Evolutionary conservation across 2,888 invertebrate species (phyloP).

Genomic region (Pollenia angustigena): DNA sequence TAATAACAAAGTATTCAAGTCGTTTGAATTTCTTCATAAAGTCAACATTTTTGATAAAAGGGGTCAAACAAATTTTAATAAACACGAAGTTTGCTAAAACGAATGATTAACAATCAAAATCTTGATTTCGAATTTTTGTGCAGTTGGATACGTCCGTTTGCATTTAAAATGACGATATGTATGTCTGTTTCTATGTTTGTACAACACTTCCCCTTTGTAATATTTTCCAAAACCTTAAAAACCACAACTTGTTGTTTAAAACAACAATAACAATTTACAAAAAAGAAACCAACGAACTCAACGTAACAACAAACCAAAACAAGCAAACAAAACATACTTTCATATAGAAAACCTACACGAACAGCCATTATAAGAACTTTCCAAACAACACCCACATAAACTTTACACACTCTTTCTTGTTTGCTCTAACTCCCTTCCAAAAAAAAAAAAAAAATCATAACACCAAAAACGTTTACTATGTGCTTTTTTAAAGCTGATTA

Average conservation of each 20-base stretch:
- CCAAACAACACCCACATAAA: background rate
- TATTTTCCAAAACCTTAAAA: constrained; percentile 48
- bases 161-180: background rate
- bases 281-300: constrained; percentile 45
- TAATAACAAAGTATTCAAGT: too few species aligned
- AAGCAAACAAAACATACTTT: background rate
- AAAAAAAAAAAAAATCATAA: background rate
- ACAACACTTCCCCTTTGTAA: constrained; percentile 5
- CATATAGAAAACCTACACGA: constrained; percentile 17
- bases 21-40: too few species aligned
- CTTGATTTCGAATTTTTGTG: too few species aligned
- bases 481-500: too few species aligned
- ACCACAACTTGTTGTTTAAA: constrained; percentile 69
- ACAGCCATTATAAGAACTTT: constrained; percentile 4
- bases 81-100: too few species aligned
- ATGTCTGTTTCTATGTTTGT: background rate
- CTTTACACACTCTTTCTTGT: background rate
- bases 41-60: too few species aligned
- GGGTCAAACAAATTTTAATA: too few species aligned
- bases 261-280: constrained; percentile 61
- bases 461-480: background rate
- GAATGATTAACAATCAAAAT: too few species aligned
- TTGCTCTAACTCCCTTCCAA: background rate
- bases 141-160: too few species aligned
- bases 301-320: constrained; percentile 15